These are phyloP conservation scores for Erethizon dorsatum DNA, from an alignment of 2,797 vertebrate genomes.

Conservation along the genomic window DNA sequence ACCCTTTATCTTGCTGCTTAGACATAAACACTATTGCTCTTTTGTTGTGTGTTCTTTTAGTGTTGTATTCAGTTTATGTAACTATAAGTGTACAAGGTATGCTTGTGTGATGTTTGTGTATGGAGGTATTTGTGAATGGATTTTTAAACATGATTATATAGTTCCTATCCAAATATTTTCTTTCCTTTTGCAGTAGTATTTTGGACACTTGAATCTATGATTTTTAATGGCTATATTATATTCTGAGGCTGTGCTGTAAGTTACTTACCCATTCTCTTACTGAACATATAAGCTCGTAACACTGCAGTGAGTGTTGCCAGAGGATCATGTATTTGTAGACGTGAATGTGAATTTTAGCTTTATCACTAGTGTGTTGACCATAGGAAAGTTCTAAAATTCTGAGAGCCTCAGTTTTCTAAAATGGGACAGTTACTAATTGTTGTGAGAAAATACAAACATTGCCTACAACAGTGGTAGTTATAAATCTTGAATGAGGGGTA, in stretches of 20 bases:
- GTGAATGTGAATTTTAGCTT: neutral
- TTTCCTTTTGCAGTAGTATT: constrained; percentile 34
- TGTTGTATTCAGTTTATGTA: neutral
- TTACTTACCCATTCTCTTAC: constrained; percentile 19
- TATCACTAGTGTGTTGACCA: neutral
- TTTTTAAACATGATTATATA: neutral
- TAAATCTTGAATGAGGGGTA: constrained; percentile 23
- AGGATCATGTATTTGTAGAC: neutral
- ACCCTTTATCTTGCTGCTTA: neutral
- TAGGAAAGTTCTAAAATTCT: constrained; percentile 54
- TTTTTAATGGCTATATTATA: neutral
- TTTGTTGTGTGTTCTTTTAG: neutral
- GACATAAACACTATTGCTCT: neutral
- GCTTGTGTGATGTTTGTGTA: neutral
- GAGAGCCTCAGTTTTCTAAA: constrained; percentile 53
- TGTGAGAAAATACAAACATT: constrained; percentile 62
- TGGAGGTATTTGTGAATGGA: neutral
- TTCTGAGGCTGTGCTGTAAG: neutral
- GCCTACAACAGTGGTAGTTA: neutral
- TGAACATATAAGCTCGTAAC: neutral
- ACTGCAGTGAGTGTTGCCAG: neutral
- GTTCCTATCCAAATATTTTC: neutral
- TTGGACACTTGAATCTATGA: neutral
- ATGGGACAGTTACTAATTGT: neutral
- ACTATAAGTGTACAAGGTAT: neutral